Evolutionary conservation across 2,888 invertebrate genomes (phyloP).

Genomic region (Rhagophthalmus giganteus): DNA sequence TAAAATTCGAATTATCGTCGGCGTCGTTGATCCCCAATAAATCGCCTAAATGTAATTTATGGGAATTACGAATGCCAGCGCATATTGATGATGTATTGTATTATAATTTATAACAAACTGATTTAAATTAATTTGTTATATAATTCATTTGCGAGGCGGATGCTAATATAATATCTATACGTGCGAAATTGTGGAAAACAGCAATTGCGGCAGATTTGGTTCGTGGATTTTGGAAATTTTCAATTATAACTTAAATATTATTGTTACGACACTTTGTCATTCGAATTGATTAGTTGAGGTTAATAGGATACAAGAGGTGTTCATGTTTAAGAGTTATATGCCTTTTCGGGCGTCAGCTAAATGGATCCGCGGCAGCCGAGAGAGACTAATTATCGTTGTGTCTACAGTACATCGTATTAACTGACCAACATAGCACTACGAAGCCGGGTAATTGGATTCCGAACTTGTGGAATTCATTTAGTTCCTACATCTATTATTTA

Average conservation of each 20-base stretch:
- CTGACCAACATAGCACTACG: conserved; percentile 37
- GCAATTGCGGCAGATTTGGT: too few relatives aligned
- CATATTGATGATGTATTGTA: too few relatives aligned
- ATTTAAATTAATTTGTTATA: too few relatives aligned
- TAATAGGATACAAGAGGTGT: conserved; percentile 22
- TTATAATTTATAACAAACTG: too few relatives aligned
- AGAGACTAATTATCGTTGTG: conserved; percentile 34
- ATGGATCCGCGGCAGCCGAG: conserved; percentile 25
- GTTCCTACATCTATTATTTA: conserved; percentile 38
- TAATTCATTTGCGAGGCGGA: too few relatives aligned
- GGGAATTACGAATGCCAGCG: too few relatives aligned
- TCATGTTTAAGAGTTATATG: conserved; percentile 25
- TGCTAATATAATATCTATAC: too few relatives aligned
- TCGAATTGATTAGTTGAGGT: conserved; percentile 20
- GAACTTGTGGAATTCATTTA: conserved; percentile 38
- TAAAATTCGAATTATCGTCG: conserved; percentile 3
- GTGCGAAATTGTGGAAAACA: too few relatives aligned
- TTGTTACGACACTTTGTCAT: conserved; percentile 14
- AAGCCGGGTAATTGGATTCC: conserved; percentile 37
- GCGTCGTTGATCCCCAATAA: too few relatives aligned
- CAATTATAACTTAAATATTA: too few relatives aligned
- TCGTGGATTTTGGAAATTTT: too few relatives aligned
- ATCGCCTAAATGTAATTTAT: too few relatives aligned
- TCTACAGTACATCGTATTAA: conserved; percentile 37
- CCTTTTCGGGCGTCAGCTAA: conserved; percentile 25